These are phyloP conservation scores for Arremon aurantiirostris DNA, from an alignment of 2,797 vertebrate genomes.

Conservation along the genomic window DNA sequence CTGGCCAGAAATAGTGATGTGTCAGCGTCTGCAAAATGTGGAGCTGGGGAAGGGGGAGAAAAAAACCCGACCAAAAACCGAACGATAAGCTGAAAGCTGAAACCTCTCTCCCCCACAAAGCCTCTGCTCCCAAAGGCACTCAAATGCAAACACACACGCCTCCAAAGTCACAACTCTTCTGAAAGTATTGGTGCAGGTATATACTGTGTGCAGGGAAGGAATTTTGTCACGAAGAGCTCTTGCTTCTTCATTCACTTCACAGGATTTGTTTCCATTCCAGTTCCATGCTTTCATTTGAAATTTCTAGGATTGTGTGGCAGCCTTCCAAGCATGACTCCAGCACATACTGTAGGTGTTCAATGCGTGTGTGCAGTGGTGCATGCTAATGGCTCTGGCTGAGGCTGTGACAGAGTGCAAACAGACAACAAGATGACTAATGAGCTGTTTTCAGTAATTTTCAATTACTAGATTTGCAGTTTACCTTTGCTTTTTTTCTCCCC, in stretches of 20 bases:
- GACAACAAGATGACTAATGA: slow-evolving; percentile 66
- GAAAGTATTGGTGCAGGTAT: not conserved
- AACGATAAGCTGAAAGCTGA: slow-evolving; percentile 5
- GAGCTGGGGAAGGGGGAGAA: not conserved
- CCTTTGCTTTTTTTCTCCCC: slow-evolving; percentile 1
- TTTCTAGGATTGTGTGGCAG: slow-evolving; percentile 66
- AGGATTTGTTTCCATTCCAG: slow-evolving; percentile 48
- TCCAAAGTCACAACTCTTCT: not conserved
- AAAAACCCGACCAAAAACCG: not conserved
- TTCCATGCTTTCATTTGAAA: slow-evolving; percentile 50
- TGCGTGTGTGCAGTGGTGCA: slow-evolving; percentile 62
- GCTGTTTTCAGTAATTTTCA: slow-evolving; percentile 67
- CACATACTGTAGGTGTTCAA: slow-evolving; percentile 61
- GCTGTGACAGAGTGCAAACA: slow-evolving; percentile 60
- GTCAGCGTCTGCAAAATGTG: slow-evolving; percentile 60
- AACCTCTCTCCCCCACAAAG: not conserved
- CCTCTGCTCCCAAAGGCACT: not conserved
- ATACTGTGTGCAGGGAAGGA: not conserved
- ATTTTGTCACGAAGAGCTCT: not conserved
- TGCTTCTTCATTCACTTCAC: not conserved
- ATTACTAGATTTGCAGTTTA: slow-evolving; percentile 56
- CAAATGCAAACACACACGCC: not conserved
- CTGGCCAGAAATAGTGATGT: slow-evolving; percentile 65
- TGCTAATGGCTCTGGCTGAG: slow-evolving; percentile 62
- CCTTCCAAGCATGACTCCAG: slow-evolving; percentile 65